Base-by-base conservation (phyloP, 1,140 invertebrate species). In the Caenorhabditis briggsae region DNA sequence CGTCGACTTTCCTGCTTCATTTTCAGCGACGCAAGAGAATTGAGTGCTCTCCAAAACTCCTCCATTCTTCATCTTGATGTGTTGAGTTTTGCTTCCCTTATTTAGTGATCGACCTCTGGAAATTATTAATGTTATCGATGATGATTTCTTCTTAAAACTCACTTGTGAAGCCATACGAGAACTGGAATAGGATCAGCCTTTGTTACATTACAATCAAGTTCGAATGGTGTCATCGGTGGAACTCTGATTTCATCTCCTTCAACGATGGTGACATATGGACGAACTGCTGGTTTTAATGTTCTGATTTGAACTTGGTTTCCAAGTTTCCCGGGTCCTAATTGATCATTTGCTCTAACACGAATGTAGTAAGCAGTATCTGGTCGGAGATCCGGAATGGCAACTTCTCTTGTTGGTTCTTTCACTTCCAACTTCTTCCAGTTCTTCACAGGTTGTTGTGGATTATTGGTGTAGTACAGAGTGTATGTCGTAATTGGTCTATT, bases 401-500 rank as follows among this genome's bases (percentile, higher is more conserved):
- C 85, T 84, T 88, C 84, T 50, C 87, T 85, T 5, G 87, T 86
- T 12, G 91, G 91, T 50, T 92, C 91, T 23, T 90, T 74, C 46
- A 91, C 89, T 82, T 88, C 78, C 3, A 92, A 14, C 23, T 86
- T 85, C 64, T 91, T 88, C 90, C 91, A 90, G 83, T 90, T 90
- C 56, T 89, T 89, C n/a, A 92, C 78, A 8, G 91, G 91, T 65
- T 92, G 90, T 53, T 89, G 70, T 55, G 65, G 83, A 58, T 92
- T 90, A n/a, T 87, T 92, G 8, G 91, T 92, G 89, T 92, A 92
- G 65, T 92, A 91, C 25, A 92, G 78, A 18, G 91, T 91, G 82
- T 92, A 92, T 12, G 82, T 83, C 7, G 91, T 92, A 56, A 92
- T 86, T 56, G 91, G 91, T n/a, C 91, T 83, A 83, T 92, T 92